Evolutionary conservation across 1,140 invertebrate species (phyloP).

Genomic region (Leptopilina clavipes): DNA sequence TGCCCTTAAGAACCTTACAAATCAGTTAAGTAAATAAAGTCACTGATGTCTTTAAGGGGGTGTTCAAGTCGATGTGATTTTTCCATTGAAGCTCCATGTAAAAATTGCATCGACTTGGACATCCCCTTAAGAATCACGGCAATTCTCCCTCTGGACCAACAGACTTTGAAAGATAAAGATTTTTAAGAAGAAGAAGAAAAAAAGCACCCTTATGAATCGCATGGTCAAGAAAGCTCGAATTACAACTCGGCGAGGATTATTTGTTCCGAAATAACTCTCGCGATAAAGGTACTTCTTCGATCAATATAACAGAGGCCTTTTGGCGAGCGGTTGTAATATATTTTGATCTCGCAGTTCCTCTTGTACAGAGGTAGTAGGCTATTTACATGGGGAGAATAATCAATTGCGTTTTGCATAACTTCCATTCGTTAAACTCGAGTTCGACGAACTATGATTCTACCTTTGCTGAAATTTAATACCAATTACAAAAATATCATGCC

Average conservation of each 20-base stretch:
- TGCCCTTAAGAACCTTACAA: too few relatives aligned
- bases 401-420: conserved; percentile 31
- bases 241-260: background rate
- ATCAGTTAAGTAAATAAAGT: too few relatives aligned
- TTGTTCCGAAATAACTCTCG: background rate
- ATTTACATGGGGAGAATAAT: conserved; percentile 33
- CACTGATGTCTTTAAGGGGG: too few relatives aligned
- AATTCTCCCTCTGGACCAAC: too few relatives aligned
- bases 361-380: background rate
- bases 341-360: conserved; percentile 28
- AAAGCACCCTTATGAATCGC: background rate
- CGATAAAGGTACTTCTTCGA: background rate
- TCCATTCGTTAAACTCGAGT: conserved; percentile 21
- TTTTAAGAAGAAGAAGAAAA: background rate
- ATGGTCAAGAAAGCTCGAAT: background rate
- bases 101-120: too few relatives aligned
- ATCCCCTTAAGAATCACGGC: too few relatives aligned
- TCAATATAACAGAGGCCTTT: conserved; percentile 6
- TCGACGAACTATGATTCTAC: conserved; percentile 29
- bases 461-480: background rate
- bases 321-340: conserved; percentile 18
- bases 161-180: too few relatives aligned
- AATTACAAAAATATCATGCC: background rate
- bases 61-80: too few relatives aligned
- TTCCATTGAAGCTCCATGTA: too few relatives aligned